Conservation (phyloP, 92 coral and sea anemone genomes). For the Phenganax subtilis region DNA sequence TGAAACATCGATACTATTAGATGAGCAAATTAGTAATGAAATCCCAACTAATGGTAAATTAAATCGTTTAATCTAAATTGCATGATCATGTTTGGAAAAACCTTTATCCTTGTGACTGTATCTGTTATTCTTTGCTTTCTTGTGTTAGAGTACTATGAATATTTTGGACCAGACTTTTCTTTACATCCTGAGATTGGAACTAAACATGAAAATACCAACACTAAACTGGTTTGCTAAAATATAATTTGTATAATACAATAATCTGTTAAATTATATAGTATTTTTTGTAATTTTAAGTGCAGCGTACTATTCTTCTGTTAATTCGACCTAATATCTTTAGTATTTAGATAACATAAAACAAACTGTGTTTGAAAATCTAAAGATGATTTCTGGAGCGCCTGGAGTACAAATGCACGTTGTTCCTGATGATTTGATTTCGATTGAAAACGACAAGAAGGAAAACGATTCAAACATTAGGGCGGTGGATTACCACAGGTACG, state of each 20-base stretch:
- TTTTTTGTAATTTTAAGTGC: not conserved
- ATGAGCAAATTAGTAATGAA: conserved; percentile 75
- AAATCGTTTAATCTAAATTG: not conserved
- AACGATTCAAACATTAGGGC: conserved; percentile 69
- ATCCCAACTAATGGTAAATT: conserved; percentile 84
- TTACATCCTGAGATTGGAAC: conserved; percentile 96
- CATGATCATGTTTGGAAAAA: not conserved
- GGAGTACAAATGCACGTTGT: conserved; percentile 98
- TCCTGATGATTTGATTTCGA: conserved; percentile 88
- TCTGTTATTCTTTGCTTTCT: not conserved
- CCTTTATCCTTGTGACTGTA: not conserved
- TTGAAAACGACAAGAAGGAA: conserved; percentile 69
- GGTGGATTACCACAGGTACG: conserved; percentile 69
- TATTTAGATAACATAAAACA: conserved; percentile 87
- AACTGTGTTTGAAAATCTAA: conserved; percentile 83
- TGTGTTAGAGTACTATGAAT: conserved; percentile 79
- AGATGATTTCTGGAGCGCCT: conserved; percentile 80
- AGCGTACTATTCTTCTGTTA: not conserved
- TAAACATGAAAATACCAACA: conserved; percentile 85
- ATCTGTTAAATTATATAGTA: not conserved
- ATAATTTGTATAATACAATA: not conserved
- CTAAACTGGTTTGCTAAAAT: conserved; percentile 61
- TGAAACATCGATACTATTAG: conserved; percentile 85
- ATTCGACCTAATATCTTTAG: conserved; percentile 31
- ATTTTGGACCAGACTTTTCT: conserved; percentile 94